Conservation (phyloP, 2,113 vertebrate species). For the Egretta garzetta region DNA sequence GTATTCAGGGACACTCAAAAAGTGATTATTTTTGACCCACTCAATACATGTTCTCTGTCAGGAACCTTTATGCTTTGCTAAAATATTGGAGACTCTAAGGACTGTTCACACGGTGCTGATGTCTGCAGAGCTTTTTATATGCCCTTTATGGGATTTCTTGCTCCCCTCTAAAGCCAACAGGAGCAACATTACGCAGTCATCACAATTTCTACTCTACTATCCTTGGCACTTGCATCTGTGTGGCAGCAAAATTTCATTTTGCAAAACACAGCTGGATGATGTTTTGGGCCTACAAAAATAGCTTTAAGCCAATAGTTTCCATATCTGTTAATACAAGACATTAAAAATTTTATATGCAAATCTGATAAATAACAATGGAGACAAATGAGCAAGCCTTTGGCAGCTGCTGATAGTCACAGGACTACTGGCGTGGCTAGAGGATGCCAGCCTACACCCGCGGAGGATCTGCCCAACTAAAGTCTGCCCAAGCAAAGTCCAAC, state of each 20-base stretch:
- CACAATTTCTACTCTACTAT: not conserved
- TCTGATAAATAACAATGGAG: not conserved
- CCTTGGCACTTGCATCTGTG: not conserved
- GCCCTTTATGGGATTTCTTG: not conserved
- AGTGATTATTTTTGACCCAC: slow-evolving; percentile 9
- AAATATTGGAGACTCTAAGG: not conserved
- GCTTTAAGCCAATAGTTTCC: not conserved
- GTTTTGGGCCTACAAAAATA: not conserved
- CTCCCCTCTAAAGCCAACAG: not conserved
- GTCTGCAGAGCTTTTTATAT: not conserved
- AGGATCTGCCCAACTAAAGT: accelerated
- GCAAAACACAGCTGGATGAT: not conserved
- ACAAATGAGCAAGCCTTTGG: not conserved
- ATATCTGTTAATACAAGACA: not conserved
- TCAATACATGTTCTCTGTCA: not conserved
- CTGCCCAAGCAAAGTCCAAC: not conserved
- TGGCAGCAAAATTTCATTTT: not conserved
- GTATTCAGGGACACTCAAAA: not conserved
- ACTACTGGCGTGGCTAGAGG: accelerated
- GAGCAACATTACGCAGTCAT: not conserved
- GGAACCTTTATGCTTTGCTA: not conserved
- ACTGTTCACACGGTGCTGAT: not conserved
- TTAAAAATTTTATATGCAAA: not conserved
- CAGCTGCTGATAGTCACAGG: not conserved
- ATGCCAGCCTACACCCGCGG: not conserved